phyloP scores from a whole-genome alignment of 30 jellyfish, hydroid and myxozoan species.

The Hydractinia echinata region DNA sequence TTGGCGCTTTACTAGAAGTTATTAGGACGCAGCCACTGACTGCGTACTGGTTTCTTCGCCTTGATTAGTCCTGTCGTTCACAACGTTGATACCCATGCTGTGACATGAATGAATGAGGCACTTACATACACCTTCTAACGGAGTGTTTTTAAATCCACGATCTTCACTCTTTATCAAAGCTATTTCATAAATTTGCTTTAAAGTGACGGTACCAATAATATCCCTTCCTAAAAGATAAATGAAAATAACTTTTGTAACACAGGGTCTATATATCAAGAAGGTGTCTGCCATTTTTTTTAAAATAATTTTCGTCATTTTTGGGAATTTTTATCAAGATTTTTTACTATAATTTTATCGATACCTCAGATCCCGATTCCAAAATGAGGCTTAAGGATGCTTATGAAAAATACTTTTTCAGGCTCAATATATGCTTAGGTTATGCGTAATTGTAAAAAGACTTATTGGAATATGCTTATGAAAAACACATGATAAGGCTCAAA shows the following conservation, averaged over 20 bases:
- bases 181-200: slow-evolving; percentile 83
- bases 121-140: slow-evolving; percentile 67
- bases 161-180: slow-evolving; percentile 77
- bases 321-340: background rate
- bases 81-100: slow-evolving; percentile 85
- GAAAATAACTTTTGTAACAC: background rate
- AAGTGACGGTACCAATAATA: slow-evolving; percentile 67
- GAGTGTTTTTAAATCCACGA: slow-evolving; percentile 51
- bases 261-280: background rate
- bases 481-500: no score
- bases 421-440: no score
- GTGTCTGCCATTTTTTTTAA: background rate
- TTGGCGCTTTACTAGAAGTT: no score
- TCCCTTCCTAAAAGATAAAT: slow-evolving; percentile 64
- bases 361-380: no score
- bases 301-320: no score
- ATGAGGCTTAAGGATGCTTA: no score
- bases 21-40: no score
- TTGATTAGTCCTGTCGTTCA: slow-evolving; percentile 49
- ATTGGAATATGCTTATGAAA: no score
- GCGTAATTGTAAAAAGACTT: no score
- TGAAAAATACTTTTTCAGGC: no score
- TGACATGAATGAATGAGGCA: slow-evolving; percentile 65
- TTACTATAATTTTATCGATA: background rate
- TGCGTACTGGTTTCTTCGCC: background rate